A percentile compares a stretch with the other conserved stretches of the same genome.
These are phyloP conservation scores for Prietella phreatophila DNA, from an alignment of 2,113 vertebrate genomes.

Conservation along the genomic window DNA sequence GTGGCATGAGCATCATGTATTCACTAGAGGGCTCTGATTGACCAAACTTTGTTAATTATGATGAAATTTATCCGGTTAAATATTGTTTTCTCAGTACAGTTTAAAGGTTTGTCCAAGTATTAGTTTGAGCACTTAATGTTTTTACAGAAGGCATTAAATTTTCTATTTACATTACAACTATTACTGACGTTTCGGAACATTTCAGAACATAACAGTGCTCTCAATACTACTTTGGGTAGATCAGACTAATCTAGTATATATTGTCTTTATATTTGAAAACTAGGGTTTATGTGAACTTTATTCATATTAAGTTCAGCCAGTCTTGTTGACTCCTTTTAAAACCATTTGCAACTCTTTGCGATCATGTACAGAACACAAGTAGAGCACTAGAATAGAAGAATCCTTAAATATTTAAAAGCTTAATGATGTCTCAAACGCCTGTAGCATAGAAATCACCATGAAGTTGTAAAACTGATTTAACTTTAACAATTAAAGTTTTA, in stretches of 20 bases:
- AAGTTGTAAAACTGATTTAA: background rate
- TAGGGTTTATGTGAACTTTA: background rate
- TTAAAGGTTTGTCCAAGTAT: background rate
- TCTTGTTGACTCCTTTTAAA: background rate
- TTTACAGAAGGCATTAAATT: background rate
- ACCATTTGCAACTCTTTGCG: background rate
- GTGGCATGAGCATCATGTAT: background rate
- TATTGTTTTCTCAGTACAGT: background rate
- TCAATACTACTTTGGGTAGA: background rate
- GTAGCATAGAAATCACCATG: background rate
- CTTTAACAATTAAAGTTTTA: background rate
- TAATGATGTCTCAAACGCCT: background rate
- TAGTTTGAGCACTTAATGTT: background rate
- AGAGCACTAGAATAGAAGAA: background rate
- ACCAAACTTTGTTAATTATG: background rate
- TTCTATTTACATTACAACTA: background rate
- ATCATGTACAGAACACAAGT: background rate
- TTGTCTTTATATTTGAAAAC: background rate
- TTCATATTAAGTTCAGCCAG: background rate
- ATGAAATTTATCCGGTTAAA: background rate
- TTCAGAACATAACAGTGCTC: background rate
- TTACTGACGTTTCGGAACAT: background rate
- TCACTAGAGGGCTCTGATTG: constrained; percentile 54
- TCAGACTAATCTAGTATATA: no score
- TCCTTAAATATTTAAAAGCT: background rate